Conservation (phyloP, 2,113 vertebrate genomes). For the Dasyornis broadbenti region DNA sequence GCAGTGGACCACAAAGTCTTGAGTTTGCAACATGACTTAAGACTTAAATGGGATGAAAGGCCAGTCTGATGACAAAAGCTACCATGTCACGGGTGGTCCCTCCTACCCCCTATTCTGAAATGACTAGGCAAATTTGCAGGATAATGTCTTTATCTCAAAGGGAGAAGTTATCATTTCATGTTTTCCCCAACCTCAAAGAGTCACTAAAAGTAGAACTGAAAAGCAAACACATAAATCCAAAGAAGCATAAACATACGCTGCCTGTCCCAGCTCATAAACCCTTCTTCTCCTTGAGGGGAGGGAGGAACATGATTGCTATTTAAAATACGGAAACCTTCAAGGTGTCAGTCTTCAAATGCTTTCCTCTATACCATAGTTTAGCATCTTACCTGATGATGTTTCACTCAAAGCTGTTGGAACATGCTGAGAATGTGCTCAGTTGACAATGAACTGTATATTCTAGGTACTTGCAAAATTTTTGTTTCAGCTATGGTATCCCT, state of each 20-base stretch:
- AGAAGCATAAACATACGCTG: neutral
- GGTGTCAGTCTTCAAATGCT: neutral
- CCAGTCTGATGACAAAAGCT: neutral
- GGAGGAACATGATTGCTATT: neutral
- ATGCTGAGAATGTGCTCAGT: neutral
- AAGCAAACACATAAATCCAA: neutral
- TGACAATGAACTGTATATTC: neutral
- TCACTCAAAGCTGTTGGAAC: neutral
- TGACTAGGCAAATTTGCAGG: neutral
- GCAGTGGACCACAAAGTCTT: neutral
- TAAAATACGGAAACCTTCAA: neutral
- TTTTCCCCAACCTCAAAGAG: neutral
- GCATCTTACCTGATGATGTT: neutral
- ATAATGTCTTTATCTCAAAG: neutral
- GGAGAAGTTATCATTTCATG: neutral
- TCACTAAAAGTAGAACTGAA: neutral
- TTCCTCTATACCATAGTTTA: neutral
- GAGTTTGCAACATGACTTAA: neutral
- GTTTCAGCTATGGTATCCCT: neutral
- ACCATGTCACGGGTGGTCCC: neutral
- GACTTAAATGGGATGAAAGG: neutral
- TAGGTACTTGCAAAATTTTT: neutral
- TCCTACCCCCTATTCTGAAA: neutral
- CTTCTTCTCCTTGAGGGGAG: neutral
- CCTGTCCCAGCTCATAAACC: neutral